phyloP scores from a whole-genome alignment of 2,113 vertebrate genomes.

The Anser cygnoides region DNA sequence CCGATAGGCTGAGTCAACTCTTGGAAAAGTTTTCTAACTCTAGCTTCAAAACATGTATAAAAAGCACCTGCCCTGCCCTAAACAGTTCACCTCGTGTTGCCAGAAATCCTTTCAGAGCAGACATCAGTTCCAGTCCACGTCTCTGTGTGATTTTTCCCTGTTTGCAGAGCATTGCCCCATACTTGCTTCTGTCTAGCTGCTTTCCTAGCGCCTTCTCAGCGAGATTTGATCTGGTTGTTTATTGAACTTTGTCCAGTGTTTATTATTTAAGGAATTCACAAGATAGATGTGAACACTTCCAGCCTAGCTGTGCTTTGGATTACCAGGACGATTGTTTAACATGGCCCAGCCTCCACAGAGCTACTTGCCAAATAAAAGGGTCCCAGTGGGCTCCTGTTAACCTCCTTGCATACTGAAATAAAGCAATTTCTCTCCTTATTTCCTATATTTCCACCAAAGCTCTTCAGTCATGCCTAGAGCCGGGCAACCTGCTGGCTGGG shows the following conservation, averaged over 20 bases:
- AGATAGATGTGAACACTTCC: slow-evolving; percentile 25
- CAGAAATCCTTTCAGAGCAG: neutral
- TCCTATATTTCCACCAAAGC: slow-evolving; percentile 25
- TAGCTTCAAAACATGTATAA: neutral
- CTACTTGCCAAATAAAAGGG: slow-evolving; percentile 21
- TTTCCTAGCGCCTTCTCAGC: neutral
- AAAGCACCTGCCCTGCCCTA: slow-evolving; percentile 2
- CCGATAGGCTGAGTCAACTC: neutral
- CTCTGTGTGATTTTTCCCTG: neutral
- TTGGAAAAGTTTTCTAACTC: slow-evolving; percentile 26
- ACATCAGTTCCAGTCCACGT: neutral
- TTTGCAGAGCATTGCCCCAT: neutral
- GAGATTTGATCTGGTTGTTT: slow-evolving; percentile 33
- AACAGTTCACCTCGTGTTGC: neutral
- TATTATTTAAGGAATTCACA: slow-evolving; percentile 45
- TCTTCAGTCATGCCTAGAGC: neutral
- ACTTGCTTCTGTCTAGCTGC: neutral
- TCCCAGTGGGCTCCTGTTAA: neutral
- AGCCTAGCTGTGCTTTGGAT: slow-evolving; percentile 4
- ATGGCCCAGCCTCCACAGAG: neutral
- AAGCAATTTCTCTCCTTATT: neutral
- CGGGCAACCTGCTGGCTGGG: neutral
- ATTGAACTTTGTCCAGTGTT: slow-evolving; percentile 26
- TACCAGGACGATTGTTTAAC: neutral
- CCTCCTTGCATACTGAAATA: neutral